Conservation (phyloP, 2,888 invertebrate genomes). For the Drosophila demipolita region DNA sequence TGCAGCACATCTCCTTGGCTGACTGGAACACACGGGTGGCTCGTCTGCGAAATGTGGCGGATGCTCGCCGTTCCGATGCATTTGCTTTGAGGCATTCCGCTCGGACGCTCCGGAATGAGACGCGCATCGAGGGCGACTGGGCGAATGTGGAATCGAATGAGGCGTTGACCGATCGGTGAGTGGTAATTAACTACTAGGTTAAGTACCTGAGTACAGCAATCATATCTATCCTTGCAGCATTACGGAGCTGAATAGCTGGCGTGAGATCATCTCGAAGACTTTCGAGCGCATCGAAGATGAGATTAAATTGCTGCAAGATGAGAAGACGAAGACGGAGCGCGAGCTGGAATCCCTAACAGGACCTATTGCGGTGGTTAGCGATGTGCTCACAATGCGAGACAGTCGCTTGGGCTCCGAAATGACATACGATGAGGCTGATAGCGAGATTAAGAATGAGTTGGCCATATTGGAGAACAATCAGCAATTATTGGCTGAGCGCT, state of each 20-base stretch:
- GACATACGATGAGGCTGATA: conserved; percentile 92
- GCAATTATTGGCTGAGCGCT: conserved; percentile 89
- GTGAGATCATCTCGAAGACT: conserved; percentile 86
- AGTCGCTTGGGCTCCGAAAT: conserved; percentile 90
- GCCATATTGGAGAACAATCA: conserved; percentile 91
- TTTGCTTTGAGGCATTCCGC: conserved; percentile 90
- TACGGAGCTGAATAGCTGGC: conserved; percentile 87
- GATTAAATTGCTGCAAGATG: conserved; percentile 88
- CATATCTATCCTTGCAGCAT: conserved; percentile 79
- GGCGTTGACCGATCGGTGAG: conserved; percentile 88
- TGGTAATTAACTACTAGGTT: no score
- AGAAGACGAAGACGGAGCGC: conserved; percentile 90
- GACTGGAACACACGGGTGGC: conserved; percentile 91
- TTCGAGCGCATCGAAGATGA: conserved; percentile 88
- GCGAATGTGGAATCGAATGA: conserved; percentile 92
- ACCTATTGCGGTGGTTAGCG: conserved; percentile 89
- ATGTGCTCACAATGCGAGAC: conserved; percentile 92
- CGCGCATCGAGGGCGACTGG: conserved; percentile 91
- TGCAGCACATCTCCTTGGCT: conserved; percentile 89
- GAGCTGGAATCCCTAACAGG: conserved; percentile 89
- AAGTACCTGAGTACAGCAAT: neutral
- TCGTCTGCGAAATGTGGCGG: conserved; percentile 89
- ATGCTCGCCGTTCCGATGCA: conserved; percentile 89
- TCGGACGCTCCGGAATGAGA: conserved; percentile 90
- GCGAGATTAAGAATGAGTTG: conserved; percentile 92